These are phyloP conservation scores for Chloroclystis v-ata DNA, from an alignment of 2,888 invertebrate species.

Conservation along the genomic window DNA sequence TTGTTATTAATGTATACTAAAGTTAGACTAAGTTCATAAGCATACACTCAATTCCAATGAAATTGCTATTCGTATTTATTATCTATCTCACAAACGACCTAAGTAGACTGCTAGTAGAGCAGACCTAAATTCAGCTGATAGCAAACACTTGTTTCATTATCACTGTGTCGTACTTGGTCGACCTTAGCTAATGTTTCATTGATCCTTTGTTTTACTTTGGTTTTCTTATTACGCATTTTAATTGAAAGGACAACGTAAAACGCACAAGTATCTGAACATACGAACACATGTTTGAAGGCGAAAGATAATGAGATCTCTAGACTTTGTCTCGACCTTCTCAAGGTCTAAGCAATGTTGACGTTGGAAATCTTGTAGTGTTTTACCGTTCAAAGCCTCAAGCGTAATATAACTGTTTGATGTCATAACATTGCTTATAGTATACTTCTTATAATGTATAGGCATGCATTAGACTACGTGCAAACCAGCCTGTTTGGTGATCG, in stretches of 20 bases:
- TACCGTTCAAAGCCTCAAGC: too few species aligned
- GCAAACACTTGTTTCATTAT: constrained; percentile 3
- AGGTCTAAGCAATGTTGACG: constrained; percentile 23
- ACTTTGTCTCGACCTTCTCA: constrained; percentile 32
- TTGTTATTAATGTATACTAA: too few species aligned
- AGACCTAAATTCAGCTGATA: constrained; percentile 2
- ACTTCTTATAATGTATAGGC: too few species aligned
- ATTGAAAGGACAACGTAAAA: constrained; percentile 14
- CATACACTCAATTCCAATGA: too few species aligned
- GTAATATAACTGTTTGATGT: too few species aligned
- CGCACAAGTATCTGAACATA: constrained; percentile 3
- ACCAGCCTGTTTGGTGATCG: too few species aligned
- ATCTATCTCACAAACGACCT: too few species aligned
- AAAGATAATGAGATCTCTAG: constrained; percentile 33
- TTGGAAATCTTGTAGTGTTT: constrained; percentile 4
- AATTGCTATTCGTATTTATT: too few species aligned
- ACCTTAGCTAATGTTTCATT: constrained; percentile 32
- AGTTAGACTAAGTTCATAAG: too few species aligned
- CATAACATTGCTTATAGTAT: too few species aligned
- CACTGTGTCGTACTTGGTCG: constrained; percentile 26
- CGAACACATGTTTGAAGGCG: constrained; percentile 9
- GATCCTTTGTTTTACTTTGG: constrained; percentile 27
- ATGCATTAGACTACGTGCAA: too few species aligned
- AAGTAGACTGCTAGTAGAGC: too few species aligned
- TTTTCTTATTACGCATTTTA: constrained; percentile 11